A percentile compares a stretch with the other conserved stretches of the same genome.
Conservation (phyloP, 2,888 invertebrate genomes). For the Halocaridina rubra region DNA sequence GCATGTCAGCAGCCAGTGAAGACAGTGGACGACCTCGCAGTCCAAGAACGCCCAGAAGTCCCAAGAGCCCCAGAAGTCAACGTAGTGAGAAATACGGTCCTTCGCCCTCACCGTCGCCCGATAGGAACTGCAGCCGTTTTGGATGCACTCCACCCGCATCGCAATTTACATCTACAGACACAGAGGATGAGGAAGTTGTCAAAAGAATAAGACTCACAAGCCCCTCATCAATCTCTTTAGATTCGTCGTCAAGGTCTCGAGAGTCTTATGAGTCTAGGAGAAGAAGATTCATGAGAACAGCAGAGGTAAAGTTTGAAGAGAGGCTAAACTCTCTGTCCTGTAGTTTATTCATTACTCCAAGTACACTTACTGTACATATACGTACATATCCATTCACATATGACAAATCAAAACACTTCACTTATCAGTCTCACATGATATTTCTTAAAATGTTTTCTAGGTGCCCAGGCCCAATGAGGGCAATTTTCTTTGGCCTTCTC, state of each 20-base stretch:
- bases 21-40: not conserved
- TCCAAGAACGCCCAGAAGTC: not conserved
- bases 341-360: not conserved
- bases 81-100: not conserved
- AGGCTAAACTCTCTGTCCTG: not conserved
- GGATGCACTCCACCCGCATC: not conserved
- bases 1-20: not conserved
- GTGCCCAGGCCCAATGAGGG: no score
- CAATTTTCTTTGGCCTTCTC: no score
- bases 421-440: not conserved
- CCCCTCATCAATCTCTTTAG: not conserved
- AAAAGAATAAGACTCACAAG: not conserved
- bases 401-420: not conserved
- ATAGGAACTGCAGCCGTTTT: not conserved
- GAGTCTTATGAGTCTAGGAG: conserved; percentile 32
- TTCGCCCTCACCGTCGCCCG: not conserved
- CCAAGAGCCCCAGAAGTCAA: not conserved
- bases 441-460: not conserved
- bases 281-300: conserved; percentile 40
- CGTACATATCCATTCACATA: no score
- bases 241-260: not conserved
- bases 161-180: not conserved
- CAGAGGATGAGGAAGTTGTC: not conserved
- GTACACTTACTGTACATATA: not conserved
- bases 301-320: conserved; percentile 24